phyloP scores from a whole-genome alignment of 1,140 invertebrate genomes.

The Drosophila nebulosa region DNA sequence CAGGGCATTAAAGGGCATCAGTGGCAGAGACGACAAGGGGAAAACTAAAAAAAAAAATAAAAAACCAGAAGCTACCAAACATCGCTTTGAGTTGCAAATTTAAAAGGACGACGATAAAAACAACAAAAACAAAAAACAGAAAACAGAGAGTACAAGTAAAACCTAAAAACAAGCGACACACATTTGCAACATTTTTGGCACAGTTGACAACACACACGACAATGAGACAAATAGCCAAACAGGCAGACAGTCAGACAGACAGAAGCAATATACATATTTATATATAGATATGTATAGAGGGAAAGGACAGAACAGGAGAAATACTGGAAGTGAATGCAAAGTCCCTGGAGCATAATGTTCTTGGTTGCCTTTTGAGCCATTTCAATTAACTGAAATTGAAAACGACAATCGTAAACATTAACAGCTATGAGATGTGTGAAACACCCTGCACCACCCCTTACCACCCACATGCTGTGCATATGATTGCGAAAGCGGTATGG shows the following conservation, averaged over 20 bases:
- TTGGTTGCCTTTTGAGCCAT: conserved; percentile 31
- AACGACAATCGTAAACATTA: conserved; percentile 73
- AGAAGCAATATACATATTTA: background rate
- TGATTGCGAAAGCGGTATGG: conserved; percentile 3
- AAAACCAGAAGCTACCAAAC: conserved; percentile 15
- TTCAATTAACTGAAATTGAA: conserved; percentile 77
- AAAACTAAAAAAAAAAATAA: background rate
- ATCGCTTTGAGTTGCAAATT: conserved; percentile 41
- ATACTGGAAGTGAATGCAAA: background rate
- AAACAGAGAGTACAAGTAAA: no score
- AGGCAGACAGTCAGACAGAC: background rate
- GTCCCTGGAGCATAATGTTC: conserved; percentile 26
- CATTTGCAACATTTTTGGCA: conserved; percentile 21
- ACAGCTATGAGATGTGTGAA: conserved; percentile 41
- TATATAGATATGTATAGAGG: background rate
- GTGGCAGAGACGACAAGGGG: background rate
- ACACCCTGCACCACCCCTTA: background rate
- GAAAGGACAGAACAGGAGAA: background rate
- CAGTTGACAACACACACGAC: background rate
- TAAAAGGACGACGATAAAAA: conserved; percentile 11
- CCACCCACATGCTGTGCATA: background rate
- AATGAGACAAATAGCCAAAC: background rate
- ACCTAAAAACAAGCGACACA: background rate
- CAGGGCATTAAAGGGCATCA: conserved; percentile 44
- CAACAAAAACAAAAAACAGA: conserved; percentile 3